Conservation (phyloP, 2,888 invertebrate genomes). For the Himalopsyche japonica region DNA sequence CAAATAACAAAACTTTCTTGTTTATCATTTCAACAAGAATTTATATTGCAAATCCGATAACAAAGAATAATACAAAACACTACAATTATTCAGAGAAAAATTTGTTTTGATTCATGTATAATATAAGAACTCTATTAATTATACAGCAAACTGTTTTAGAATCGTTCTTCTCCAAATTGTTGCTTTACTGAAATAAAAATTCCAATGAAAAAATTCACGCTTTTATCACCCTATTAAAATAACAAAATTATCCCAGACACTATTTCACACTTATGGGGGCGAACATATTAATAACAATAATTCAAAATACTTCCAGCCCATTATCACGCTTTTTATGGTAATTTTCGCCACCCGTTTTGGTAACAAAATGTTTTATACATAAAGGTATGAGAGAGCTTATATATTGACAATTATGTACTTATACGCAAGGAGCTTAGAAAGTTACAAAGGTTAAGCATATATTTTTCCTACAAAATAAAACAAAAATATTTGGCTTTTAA, state of each 20-base stretch:
- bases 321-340: slow-evolving; percentile 34
- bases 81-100: too few species aligned
- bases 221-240: slow-evolving; percentile 38
- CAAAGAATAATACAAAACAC: too few species aligned
- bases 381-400: slow-evolving; percentile 36
- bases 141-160: too few species aligned
- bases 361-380: slow-evolving; percentile 25
- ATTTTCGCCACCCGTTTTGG: slow-evolving; percentile 20
- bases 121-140: too few species aligned
- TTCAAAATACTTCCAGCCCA: slow-evolving; percentile 36
- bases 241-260: slow-evolving; percentile 27
- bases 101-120: too few species aligned
- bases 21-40: too few species aligned
- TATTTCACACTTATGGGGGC: slow-evolving; percentile 33
- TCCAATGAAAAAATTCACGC: slow-evolving; percentile 1
- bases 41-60: too few species aligned
- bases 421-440: slow-evolving; percentile 23
- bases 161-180: not conserved
- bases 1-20: too few species aligned
- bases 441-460: slow-evolving; percentile 27
- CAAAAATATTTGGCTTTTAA: slow-evolving; percentile 3
- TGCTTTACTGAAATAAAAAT: not conserved
- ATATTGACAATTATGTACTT: slow-evolving; percentile 35
- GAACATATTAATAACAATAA: slow-evolving; percentile 39
- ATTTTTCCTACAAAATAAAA: not conserved